A percentile compares a stretch with the other conserved stretches of the same genome.
Conservation (phyloP, 2,797 vertebrate genomes). For the Eulemur albifrons region DNA sequence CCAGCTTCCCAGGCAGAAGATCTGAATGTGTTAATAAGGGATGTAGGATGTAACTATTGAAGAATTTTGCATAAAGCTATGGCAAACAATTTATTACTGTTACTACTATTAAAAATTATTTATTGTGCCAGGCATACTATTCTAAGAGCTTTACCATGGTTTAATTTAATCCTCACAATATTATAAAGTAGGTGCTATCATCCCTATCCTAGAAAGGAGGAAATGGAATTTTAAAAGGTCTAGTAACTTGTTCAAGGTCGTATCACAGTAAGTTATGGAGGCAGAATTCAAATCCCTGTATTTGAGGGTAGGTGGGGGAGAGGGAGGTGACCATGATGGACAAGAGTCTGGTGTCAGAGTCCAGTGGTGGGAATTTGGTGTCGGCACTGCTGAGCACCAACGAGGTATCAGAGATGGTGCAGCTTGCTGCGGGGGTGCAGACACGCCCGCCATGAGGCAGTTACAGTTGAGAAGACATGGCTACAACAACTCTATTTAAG, state of each 20-base stretch:
- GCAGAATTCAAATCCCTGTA: not conserved
- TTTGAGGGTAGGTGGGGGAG: no score
- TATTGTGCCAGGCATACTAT: not conserved
- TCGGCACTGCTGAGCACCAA: not conserved
- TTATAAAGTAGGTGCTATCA: not conserved
- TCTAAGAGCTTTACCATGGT: not conserved
- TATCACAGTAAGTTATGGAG: not conserved
- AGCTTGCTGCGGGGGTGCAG: not conserved
- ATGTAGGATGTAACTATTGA: not conserved
- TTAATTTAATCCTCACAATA: slow-evolving; percentile 3
- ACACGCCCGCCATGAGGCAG: not conserved
- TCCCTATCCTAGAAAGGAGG: not conserved
- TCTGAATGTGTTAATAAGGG: not conserved
- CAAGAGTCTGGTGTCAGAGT: not conserved
- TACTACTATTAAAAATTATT: not conserved
- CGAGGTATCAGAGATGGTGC: no score
- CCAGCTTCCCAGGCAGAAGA: not conserved
- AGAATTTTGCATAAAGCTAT: not conserved
- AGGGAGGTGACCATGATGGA: not conserved
- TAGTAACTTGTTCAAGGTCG: not conserved
- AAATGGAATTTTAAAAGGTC: not conserved
- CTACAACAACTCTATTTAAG: not conserved
- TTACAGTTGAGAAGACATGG: not conserved
- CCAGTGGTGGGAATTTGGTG: not conserved
- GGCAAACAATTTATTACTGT: not conserved